Evolutionary conservation across 2,888 invertebrate genomes (phyloP), one percentile per base, ranked within the genome.

Genomic region (Acleris sparsana): DNA sequence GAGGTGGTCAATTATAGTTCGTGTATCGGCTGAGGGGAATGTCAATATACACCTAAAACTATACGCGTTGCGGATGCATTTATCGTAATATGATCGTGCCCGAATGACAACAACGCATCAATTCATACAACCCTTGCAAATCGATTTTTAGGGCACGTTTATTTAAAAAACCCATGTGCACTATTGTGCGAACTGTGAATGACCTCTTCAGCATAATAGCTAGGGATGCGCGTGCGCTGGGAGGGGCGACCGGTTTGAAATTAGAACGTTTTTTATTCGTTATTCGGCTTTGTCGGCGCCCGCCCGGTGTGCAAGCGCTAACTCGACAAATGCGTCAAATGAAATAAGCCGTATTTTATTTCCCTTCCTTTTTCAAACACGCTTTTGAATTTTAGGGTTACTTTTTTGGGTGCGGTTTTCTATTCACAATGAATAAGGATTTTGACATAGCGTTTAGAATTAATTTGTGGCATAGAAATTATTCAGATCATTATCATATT

Each of bases 171-270:
- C 25, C 57, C 83, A 83, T 85, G 83, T 80, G 83, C 71, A 82
- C 86, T 83, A 88, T 92, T 92, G 87, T 92, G 89, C 89, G 86
- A 89, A 87, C 91, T 90, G 91, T 92, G 92, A 92, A 92, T 89
- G 92, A 92, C 91, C 92, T 92, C 91, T 91, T 90, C 87, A 87
- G 88, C 87, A 91, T 89, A 89, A 90, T 89, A 89, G 88, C 89
- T 82, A 87, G 90, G 91, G 92, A 92, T 92, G 91, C 91, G 92
- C 91, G 87, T 88, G 89, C 89, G 85, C 83, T 79, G 80, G 80
- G 88, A 86, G 87, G 90, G 85, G 77, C 73, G 87, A 91, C 92
- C 90, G 90, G 92, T 92, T 92, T 91, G 84, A 89, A 92, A 91
- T 92, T 92, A 92, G 92, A 92, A 90, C 91, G 90, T 89, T 91